Conservation (phyloP, 2,888 invertebrate species). For the Epistrophe grossulariae region DNA sequence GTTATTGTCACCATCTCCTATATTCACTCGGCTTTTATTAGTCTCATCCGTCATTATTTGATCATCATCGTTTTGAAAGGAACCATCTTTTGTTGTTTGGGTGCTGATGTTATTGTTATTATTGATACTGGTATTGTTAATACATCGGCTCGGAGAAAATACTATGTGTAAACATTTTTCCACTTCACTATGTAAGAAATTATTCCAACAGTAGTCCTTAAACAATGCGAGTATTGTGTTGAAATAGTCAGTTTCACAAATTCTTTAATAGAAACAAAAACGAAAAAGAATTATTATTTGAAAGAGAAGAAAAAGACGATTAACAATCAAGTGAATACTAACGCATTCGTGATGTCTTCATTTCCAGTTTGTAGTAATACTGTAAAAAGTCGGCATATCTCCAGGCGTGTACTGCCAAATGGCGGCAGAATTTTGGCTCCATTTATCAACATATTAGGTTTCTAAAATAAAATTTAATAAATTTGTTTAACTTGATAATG, state of each 20-base stretch:
- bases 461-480: conserved; percentile 80
- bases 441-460: conserved; percentile 88
- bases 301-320: background rate
- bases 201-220: conserved; percentile 96
- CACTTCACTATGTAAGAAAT: conserved; percentile 96
- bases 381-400: conserved; percentile 91
- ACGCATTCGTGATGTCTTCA: conserved; percentile 88
- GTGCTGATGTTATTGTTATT: conserved; percentile 79
- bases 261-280: conserved; percentile 77
- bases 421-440: conserved; percentile 90
- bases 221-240: conserved; percentile 91
- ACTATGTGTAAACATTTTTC: conserved; percentile 91
- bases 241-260: conserved; percentile 85
- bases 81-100: conserved; percentile 77
- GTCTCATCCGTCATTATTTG: conserved; percentile 61
- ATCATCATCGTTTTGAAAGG: conserved; percentile 76
- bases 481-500: background rate
- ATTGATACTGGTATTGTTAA: conserved; percentile 80
- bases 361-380: conserved; percentile 90
- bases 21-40: conserved; percentile 45
- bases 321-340: conserved; percentile 81
- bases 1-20: conserved; percentile 47
- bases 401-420: conserved; percentile 91
- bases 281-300: background rate
- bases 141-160: conserved; percentile 83